phyloP scores from a whole-genome alignment of 2,888 invertebrate species.

The Tetranychus truncatus region DNA sequence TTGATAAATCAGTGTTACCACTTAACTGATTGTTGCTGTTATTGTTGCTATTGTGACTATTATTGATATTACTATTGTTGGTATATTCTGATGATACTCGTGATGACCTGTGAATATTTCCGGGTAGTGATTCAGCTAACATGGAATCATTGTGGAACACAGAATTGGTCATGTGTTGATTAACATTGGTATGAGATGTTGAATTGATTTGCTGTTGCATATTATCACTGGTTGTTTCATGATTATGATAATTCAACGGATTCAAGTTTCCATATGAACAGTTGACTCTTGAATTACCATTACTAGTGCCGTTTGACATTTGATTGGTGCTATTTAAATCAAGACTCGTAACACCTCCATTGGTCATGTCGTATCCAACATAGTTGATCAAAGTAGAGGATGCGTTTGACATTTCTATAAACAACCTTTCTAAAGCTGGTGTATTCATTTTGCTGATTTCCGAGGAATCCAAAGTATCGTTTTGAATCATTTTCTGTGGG shows the following conservation, averaged over 20 bases:
- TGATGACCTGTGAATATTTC: not conserved
- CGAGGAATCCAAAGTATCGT: not conserved
- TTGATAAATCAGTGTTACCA: not conserved
- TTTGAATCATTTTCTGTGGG: not conserved
- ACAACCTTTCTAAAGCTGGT: constrained; percentile 1
- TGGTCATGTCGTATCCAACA: not conserved
- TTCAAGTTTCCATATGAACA: not conserved
- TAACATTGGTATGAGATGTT: not conserved
- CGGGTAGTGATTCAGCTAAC: not conserved
- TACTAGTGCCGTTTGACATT: not conserved
- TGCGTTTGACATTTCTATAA: constrained; percentile 5
- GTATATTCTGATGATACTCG: not conserved
- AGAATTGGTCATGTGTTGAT: not conserved
- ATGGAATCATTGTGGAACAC: not conserved
- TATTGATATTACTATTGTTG: not conserved
- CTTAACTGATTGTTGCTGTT: not conserved
- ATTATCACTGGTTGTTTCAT: not conserved
- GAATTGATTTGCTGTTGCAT: not conserved
- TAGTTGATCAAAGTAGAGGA: not conserved
- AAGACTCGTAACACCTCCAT: not conserved
- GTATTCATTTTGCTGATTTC: not conserved
- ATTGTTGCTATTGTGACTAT: not conserved
- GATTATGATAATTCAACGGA: not conserved
- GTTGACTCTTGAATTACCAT: not conserved
- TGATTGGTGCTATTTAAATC: not conserved